Evolutionary conservation across 2,888 invertebrate genomes (phyloP), one percentile per base, ranked within the genome.

Genomic region (Podotricha telesiphe): DNA sequence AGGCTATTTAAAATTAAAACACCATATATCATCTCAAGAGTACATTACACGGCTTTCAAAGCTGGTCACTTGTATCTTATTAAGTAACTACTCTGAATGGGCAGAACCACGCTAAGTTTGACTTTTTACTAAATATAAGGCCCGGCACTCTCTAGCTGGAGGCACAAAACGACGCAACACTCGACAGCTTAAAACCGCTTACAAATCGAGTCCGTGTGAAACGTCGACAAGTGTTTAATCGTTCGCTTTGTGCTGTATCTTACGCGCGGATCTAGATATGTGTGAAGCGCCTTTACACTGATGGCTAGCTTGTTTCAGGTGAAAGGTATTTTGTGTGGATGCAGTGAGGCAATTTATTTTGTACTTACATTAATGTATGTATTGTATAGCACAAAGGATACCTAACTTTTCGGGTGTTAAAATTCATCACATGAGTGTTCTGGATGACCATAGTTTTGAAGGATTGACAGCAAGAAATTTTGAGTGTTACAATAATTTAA

Each of bases 211-310:
- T 68, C 69, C 59, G 70, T 61, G 70, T 68, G 73, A 70, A 70
- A 66, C 58, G 63, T 42, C 70, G 75, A 75, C 76, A 77, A 89
- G 88, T 84, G 86, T 82, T 86, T 89, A 89, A 89, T 88, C 88
- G 87, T 76, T 80, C 78, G 82, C 88, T 88, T 87, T 86, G 87
- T 85, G 80, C 80, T 80, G 82, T 81, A 68, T 74, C 72, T 70
- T 68, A 50, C 61, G 55, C 65, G 63, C 45, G 67, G 73, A 68
- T 70, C 80, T 79, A 63, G 62, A n/a, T 19, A 22, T n/a, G 65
- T 66, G 28, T 58, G 62, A 64, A 62, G 53, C 67, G 70, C 15
- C 67, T 65, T 64, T 66, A 63, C 63, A 19, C 37, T 50, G 34
- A 22, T 34, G 19, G 19, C 47, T 48, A 53, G 42, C 53, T 47